Conservation (phyloP, 2,113 vertebrate species). For the Chaenogobius annularis region DNA sequence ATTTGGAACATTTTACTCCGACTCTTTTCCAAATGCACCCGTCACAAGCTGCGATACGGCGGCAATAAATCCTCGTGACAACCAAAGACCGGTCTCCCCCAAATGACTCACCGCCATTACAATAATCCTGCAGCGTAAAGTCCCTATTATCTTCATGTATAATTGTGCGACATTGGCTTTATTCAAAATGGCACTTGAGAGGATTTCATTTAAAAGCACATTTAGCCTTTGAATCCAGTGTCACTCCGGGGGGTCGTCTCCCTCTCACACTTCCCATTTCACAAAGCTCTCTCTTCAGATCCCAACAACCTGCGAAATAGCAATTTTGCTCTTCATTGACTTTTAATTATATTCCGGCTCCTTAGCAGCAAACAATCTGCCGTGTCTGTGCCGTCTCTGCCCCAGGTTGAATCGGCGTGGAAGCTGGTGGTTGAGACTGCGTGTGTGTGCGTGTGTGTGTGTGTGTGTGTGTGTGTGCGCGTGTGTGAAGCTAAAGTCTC, state of each 20-base stretch:
- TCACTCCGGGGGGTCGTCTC: not conserved
- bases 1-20: too few relatives aligned
- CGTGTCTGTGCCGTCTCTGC: slow-evolving; percentile 25
- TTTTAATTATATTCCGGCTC: slow-evolving; percentile 51
- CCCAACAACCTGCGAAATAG: slow-evolving; percentile 26
- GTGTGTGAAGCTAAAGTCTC: not conserved
- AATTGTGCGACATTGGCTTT: slow-evolving; percentile 1
- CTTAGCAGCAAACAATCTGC: slow-evolving; percentile 41
- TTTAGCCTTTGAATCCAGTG: not conserved
- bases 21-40: too few relatives aligned
- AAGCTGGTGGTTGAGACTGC: slow-evolving; percentile 4
- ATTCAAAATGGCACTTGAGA: slow-evolving; percentile 7
- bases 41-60: too few relatives aligned
- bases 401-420: slow-evolving; percentile 31
- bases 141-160: not conserved
- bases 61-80: too few relatives aligned
- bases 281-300: slow-evolving; percentile 16
- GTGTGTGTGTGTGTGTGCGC: slow-evolving; percentile 12
- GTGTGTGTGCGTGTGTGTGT: not conserved
- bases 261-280: slow-evolving; percentile 11
- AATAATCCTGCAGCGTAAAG: not conserved
- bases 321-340: slow-evolving; percentile 48
- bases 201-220: slow-evolving; percentile 5
- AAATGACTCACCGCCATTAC: not conserved
- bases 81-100: too few relatives aligned